phyloP scores from a whole-genome alignment of 2,113 vertebrate genomes.

The Poicephalus gulielmi region DNA sequence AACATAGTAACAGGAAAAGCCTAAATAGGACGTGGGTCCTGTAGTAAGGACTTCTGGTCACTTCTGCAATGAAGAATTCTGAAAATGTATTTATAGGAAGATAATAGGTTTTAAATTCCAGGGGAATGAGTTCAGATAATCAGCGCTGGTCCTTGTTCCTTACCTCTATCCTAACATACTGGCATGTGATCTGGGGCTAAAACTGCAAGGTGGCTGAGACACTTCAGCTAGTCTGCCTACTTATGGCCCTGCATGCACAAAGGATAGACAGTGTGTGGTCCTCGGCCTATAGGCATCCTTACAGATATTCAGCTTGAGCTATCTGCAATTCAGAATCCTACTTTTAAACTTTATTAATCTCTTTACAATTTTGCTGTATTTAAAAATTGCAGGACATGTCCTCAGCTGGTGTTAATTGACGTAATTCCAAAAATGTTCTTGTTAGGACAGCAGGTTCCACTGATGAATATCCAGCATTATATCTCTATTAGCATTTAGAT shows the following conservation, averaged over 20 bases:
- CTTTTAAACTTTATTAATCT: neutral
- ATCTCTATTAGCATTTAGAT: conserved; percentile 29
- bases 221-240: neutral
- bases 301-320: neutral
- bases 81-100: neutral
- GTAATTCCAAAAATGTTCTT: neutral
- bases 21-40: accelerated
- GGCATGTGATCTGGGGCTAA: neutral
- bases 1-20: neutral
- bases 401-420: conserved; percentile 31
- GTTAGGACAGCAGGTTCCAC: neutral
- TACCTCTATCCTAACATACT: neutral
- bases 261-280: accelerated
- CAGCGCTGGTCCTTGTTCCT: neutral
- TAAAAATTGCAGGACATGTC: neutral
- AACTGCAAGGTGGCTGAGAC: too few species aligned
- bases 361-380: neutral
- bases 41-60: neutral
- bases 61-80: neutral
- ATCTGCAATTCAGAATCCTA: neutral
- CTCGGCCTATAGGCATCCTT: neutral
- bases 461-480: conserved; percentile 24
- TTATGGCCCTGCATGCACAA: accelerated
- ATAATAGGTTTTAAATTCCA: neutral
- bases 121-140: neutral